Percentiles rank a stretch among this genome's conserved stretches.
Evolutionary conservation across 2,888 invertebrate species (phyloP).

Genomic region (Drosophila fulvimacula): DNA sequence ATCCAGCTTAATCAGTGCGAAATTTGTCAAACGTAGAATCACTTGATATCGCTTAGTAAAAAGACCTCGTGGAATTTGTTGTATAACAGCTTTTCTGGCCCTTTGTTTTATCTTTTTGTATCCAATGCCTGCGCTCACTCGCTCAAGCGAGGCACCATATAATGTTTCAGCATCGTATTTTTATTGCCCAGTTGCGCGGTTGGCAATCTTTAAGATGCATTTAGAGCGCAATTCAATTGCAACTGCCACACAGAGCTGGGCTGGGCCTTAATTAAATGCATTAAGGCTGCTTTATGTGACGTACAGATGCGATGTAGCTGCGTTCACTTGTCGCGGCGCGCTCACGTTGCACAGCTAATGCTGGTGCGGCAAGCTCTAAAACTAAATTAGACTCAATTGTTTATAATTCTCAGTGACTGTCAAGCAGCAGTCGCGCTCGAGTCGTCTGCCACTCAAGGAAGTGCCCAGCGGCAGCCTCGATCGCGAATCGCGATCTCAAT

Average conservation of each 20-base stretch:
- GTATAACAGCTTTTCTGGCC: slow-evolving; percentile 10
- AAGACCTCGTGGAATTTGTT: slow-evolving; percentile 7
- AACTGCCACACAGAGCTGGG: slow-evolving; percentile 20
- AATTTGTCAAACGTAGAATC: background rate
- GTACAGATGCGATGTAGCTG: slow-evolving; percentile 30
- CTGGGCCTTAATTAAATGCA: slow-evolving; percentile 69
- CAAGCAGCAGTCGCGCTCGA: slow-evolving; percentile 50
- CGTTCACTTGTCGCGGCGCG: slow-evolving; percentile 38
- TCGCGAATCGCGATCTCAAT: slow-evolving; percentile 29
- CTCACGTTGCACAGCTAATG: slow-evolving; percentile 68
- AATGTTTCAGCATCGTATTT: slow-evolving; percentile 26
- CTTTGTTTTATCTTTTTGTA: background rate
- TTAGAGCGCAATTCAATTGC: slow-evolving; percentile 58
- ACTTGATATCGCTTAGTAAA: background rate
- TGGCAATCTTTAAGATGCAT: slow-evolving; percentile 42
- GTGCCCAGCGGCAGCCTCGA: slow-evolving; percentile 41
- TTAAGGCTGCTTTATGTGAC: slow-evolving; percentile 36
- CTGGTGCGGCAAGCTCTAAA: slow-evolving; percentile 56
- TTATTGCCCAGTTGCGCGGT: slow-evolving; percentile 30
- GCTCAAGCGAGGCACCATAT: slow-evolving; percentile 14
- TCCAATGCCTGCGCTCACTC: background rate
- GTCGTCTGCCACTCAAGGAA: slow-evolving; percentile 62
- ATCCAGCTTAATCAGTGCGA: background rate
- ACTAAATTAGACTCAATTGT: slow-evolving; percentile 81
- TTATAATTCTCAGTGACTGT: slow-evolving; percentile 62